A percentile compares a stretch with the other conserved stretches of the same genome.
These are phyloP conservation scores for Athalia cordata DNA, from an alignment of 2,888 invertebrate species.

Conservation along the genomic window DNA sequence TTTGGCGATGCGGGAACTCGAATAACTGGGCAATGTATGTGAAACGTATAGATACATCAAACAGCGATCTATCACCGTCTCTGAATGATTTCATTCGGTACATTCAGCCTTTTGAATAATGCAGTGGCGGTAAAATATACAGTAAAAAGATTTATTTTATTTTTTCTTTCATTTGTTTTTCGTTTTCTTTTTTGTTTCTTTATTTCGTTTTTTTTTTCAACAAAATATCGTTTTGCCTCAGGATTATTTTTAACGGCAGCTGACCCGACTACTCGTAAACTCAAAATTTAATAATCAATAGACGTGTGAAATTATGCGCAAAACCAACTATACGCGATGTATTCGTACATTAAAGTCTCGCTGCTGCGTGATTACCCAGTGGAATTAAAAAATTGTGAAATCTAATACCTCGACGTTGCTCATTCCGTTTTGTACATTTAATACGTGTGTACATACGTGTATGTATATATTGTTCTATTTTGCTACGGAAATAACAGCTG, in stretches of 20 bases:
- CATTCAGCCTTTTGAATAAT: slow-evolving; percentile 40
- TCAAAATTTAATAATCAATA: too few relatives aligned
- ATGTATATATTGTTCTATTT: not conserved
- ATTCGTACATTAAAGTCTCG: slow-evolving; percentile 1
- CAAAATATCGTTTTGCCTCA: slow-evolving; percentile 13
- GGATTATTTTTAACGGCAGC: not conserved
- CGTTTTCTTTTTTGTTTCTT: too few relatives aligned
- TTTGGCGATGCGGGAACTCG: slow-evolving; percentile 7
- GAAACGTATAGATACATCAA: slow-evolving; percentile 28
- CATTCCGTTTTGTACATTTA: not conserved
- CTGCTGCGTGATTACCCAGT: not conserved
- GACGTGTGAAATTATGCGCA: not conserved
- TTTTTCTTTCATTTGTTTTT: not conserved
- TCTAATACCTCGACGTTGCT: slow-evolving; percentile 2
- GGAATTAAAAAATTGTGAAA: not conserved
- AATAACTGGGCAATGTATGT: slow-evolving; percentile 19
- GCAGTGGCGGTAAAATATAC: slow-evolving; percentile 39
- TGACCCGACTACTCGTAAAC: too few relatives aligned
- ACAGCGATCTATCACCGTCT: slow-evolving; percentile 39
- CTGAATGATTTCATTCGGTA: slow-evolving; percentile 38
- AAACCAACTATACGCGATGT: not conserved
- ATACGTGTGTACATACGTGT: too few relatives aligned
- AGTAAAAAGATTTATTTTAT: slow-evolving; percentile 21
- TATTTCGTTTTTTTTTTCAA: too few relatives aligned
- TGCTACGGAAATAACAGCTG: not conserved